These are phyloP conservation scores for Hippocampus zosterae DNA, from an alignment of 2,113 vertebrate genomes.

Conservation along the genomic window DNA sequence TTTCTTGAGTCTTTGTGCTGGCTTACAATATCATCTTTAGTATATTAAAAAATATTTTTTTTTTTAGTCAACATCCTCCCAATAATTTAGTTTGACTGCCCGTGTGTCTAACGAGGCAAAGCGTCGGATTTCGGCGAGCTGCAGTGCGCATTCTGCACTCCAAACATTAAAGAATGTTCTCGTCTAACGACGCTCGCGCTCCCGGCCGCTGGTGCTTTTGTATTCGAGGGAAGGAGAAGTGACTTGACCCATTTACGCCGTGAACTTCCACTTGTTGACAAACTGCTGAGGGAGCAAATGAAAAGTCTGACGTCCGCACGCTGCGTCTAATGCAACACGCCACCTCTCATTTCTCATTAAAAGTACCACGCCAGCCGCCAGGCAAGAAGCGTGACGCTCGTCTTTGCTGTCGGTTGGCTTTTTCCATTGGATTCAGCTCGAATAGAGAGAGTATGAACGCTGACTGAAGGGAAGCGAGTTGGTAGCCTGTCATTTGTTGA, in stretches of 20 bases:
- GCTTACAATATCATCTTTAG: constrained; percentile 33
- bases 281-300: constrained; percentile 20
- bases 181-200: constrained; percentile 4
- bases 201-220: constrained; percentile 10
- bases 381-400: not conserved
- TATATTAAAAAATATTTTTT: constrained; percentile 13
- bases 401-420: not conserved
- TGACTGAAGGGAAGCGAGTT: not conserved
- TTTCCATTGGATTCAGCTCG: not conserved
- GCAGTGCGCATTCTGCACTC: not conserved
- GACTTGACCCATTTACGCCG: constrained; percentile 16
- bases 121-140: constrained; percentile 10
- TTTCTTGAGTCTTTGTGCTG: constrained; percentile 26
- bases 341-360: constrained; percentile 22
- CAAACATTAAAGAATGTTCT: constrained; percentile 9
- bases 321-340: constrained; percentile 16
- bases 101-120: constrained; percentile 4
- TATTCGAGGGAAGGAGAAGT: not conserved
- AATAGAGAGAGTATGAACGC: not conserved
- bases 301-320: constrained; percentile 22
- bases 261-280: constrained; percentile 45
- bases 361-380: not conserved
- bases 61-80: constrained; percentile 3
- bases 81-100: not conserved
- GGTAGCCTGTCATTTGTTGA: not conserved